phyloP scores from a whole-genome alignment of 2,113 vertebrate species.

The Montifringilla adamsi region DNA sequence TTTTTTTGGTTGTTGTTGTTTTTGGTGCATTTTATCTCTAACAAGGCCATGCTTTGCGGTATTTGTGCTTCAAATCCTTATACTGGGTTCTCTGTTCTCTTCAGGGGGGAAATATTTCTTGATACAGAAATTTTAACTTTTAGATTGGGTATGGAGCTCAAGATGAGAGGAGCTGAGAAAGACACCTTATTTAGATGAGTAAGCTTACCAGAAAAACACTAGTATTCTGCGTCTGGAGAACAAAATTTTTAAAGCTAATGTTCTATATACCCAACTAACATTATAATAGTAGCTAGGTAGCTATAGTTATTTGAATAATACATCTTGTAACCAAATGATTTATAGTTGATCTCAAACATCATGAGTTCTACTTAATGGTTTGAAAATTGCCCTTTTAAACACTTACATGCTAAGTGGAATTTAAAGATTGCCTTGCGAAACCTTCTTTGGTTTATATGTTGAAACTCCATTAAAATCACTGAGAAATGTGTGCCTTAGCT shows the following conservation, averaged over 20 bases:
- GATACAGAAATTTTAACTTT: neutral
- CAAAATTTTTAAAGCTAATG: slow-evolving; percentile 24
- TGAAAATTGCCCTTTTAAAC: neutral
- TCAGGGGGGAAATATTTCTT: neutral
- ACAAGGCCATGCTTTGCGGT: neutral
- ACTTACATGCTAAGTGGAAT: neutral
- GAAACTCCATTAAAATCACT: neutral
- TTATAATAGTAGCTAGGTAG: slow-evolving; percentile 2
- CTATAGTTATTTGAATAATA: neutral
- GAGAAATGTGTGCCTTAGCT: neutral
- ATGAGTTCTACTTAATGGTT: neutral
- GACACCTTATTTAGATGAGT: neutral
- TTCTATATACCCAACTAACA: neutral
- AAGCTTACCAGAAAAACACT: neutral
- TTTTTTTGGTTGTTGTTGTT: neutral
- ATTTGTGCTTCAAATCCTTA: neutral
- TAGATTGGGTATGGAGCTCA: neutral
- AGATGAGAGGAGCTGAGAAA: neutral
- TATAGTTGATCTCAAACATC: neutral
- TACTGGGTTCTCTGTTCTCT: neutral
- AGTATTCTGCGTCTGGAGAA: slow-evolving; percentile 1
- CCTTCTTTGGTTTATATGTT: neutral
- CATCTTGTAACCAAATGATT: neutral
- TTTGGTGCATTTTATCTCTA: neutral
- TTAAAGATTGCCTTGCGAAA: neutral